These are phyloP conservation scores for Brachionichthys hirsutus DNA, from an alignment of 2,113 vertebrate genomes.

Conservation along the genomic window DNA sequence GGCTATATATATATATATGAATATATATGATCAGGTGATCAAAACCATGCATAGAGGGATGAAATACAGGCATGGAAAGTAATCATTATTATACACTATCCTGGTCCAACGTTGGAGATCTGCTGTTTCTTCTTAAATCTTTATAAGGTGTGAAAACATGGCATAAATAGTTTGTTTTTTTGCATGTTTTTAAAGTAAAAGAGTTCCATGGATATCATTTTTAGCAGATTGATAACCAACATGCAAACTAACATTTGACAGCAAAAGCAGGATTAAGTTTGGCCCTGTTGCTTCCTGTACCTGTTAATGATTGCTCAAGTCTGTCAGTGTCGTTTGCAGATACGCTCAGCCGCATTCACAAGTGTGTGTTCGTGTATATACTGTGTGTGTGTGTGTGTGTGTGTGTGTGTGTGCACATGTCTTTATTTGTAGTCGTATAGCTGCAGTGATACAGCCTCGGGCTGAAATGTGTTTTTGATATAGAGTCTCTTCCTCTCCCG, in stretches of 20 bases:
- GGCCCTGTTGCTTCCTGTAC: not conserved
- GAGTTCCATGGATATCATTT: not conserved
- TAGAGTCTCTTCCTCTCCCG: conserved; percentile 73
- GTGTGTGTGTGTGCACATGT: conserved; percentile 9
- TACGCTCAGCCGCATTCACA: conserved; percentile 46
- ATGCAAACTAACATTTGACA: not conserved
- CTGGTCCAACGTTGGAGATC: no score
- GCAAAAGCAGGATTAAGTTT: not conserved
- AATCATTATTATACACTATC: no score
- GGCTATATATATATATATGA: no score
- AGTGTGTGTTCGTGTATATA: conserved; percentile 16
- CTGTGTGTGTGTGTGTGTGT: not conserved
- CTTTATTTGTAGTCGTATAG: conserved; percentile 30
- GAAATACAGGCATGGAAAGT: no score
- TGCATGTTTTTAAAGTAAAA: no score
- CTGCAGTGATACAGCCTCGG: conserved; percentile 66
- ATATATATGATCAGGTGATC: no score
- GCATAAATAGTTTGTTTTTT: no score
- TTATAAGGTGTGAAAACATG: no score
- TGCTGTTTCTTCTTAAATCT: no score
- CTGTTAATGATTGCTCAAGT: not conserved
- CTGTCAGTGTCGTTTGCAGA: not conserved
- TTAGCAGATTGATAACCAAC: not conserved
- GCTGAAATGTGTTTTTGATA: conserved; percentile 76
- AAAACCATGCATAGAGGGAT: no score